Percentiles rank a stretch among this genome's conserved stretches.
These are phyloP conservation scores for Delia radicum DNA, from an alignment of 1,140 invertebrate species.

Conservation along the genomic window DNA sequence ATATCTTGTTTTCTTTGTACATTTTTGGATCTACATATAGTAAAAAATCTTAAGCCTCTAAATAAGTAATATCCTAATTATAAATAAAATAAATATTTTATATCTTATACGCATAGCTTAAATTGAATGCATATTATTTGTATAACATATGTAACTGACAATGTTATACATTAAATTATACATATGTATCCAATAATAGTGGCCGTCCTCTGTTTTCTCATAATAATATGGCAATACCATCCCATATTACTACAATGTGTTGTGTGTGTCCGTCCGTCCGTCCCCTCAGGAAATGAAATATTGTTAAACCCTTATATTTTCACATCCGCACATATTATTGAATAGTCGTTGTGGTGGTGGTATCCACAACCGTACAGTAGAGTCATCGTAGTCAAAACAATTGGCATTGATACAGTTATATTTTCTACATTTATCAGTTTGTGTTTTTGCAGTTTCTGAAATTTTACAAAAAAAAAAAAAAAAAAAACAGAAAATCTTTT, in stretches of 20 bases:
- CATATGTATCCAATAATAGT: background rate
- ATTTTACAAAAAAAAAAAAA: background rate
- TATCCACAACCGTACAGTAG: too few species aligned
- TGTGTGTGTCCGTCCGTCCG: too few species aligned
- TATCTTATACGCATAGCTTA: too few species aligned
- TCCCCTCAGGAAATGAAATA: background rate
- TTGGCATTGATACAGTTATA: background rate
- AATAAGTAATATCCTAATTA: too few species aligned
- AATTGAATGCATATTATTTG: too few species aligned
- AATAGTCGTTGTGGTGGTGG: background rate
- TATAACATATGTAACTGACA: constrained; percentile 4
- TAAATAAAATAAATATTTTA: too few species aligned
- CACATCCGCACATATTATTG: background rate
- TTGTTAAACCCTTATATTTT: background rate
- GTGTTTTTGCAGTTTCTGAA: background rate
- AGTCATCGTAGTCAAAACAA: background rate
- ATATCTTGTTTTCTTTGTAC: too few species aligned
- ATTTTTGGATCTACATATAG: too few species aligned
- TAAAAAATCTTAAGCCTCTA: too few species aligned
- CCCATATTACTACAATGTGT: too few species aligned
- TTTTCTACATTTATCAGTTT: background rate
- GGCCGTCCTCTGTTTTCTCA: background rate
- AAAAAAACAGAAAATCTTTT: background rate
- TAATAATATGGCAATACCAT: too few species aligned
- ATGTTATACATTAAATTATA: background rate